These are phyloP conservation scores for Cantharis rustica DNA, from an alignment of 2,888 invertebrate species.

Conservation along the genomic window DNA sequence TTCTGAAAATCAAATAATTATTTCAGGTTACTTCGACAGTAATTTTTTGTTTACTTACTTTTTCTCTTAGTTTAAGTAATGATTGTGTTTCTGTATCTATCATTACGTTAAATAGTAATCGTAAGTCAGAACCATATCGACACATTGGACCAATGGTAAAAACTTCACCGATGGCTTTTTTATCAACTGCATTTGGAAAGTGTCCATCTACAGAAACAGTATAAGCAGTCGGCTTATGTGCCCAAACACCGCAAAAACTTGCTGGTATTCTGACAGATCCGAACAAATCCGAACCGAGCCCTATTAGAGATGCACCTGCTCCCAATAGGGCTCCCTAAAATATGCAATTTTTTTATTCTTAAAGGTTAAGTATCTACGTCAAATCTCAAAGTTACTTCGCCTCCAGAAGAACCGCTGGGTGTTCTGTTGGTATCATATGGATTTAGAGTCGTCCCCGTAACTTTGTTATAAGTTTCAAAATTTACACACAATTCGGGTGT, in stretches of 20 bases:
- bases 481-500: constrained; percentile 88
- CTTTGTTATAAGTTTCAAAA: constrained; percentile 81
- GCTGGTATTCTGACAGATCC: constrained; percentile 91
- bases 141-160: constrained; percentile 86
- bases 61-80: not conserved
- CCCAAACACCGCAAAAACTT: constrained; percentile 89
- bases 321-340: constrained; percentile 72
- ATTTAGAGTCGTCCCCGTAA: constrained; percentile 80
- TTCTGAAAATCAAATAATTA: not conserved
- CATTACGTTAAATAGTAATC: constrained; percentile 74
- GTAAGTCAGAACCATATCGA: constrained; percentile 83
- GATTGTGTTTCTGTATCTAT: constrained; percentile 54
- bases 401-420: constrained; percentile 88
- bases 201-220: constrained; percentile 71
- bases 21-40: not conserved
- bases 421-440: constrained; percentile 78
- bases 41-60: not conserved
- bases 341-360: not conserved
- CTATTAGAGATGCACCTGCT: constrained; percentile 79
- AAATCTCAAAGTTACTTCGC: constrained; percentile 66
- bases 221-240: constrained; percentile 83
- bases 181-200: constrained; percentile 65
- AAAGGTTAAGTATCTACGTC: not conserved
- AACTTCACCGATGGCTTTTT: constrained; percentile 68
- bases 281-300: constrained; percentile 89